Conservation (phyloP, 2,888 invertebrate species). For the Drosophila putrida region DNA sequence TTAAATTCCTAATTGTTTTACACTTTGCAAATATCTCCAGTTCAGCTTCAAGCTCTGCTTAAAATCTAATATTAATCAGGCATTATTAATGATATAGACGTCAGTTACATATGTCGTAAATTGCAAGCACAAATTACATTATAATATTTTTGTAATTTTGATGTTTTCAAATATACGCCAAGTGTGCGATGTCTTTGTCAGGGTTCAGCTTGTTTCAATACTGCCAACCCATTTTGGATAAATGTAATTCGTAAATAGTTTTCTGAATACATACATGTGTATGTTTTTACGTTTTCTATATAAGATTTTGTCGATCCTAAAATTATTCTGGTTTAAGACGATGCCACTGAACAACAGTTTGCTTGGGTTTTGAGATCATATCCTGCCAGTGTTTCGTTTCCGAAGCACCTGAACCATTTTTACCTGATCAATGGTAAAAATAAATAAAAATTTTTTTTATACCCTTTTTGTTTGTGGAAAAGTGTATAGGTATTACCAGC, state of each 20-base stretch:
- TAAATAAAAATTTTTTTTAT: not conserved
- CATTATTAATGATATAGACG: slow-evolving; percentile 28
- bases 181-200: slow-evolving; percentile 17
- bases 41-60: slow-evolving; percentile 30
- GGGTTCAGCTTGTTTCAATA: slow-evolving; percentile 15
- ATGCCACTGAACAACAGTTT: slow-evolving; percentile 98
- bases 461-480: not conserved
- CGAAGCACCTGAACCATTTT: slow-evolving; percentile 96
- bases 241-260: slow-evolving; percentile 5
- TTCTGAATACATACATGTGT: slow-evolving; percentile 2
- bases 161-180: slow-evolving; percentile 11
- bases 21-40: not conserved
- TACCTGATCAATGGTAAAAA: slow-evolving; percentile 87
- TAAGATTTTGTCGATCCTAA: slow-evolving; percentile 12
- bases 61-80: slow-evolving; percentile 22
- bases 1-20: not conserved
- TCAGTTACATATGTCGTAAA: slow-evolving; percentile 10
- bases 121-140: slow-evolving; percentile 30
- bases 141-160: slow-evolving; percentile 3
- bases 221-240: slow-evolving; percentile 12
- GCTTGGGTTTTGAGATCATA: slow-evolving; percentile 98
- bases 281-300: slow-evolving; percentile 5
- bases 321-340: slow-evolving; percentile 96
- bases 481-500: slow-evolving; percentile 88
- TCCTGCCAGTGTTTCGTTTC: slow-evolving; percentile 99